A percentile compares a stretch with the other conserved stretches of the same genome.
Evolutionary conservation across 2,113 vertebrate genomes (phyloP).

Genomic region (Cinclus mexicanus): DNA sequence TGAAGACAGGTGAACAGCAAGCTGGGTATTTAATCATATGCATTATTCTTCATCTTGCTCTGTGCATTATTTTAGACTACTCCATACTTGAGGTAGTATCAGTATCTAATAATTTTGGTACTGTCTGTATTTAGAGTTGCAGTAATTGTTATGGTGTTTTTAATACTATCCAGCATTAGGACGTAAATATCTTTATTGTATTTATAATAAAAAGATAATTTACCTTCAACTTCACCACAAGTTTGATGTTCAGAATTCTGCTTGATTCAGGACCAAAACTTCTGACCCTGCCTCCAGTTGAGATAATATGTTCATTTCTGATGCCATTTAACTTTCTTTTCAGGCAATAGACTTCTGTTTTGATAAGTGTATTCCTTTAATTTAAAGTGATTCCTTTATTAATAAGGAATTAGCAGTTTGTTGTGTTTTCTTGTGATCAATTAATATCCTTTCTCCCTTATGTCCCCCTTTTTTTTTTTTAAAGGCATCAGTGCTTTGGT

Average conservation of each 20-base stretch:
- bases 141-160: background rate
- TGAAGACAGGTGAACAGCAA: background rate
- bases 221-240: background rate
- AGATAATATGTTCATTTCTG: background rate
- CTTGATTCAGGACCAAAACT: background rate
- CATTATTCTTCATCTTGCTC: background rate
- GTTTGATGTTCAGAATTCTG: background rate
- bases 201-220: background rate
- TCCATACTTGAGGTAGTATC: background rate
- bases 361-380: background rate
- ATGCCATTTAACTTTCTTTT: background rate
- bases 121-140: background rate
- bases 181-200: background rate
- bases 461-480: background rate
- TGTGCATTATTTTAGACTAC: background rate
- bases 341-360: background rate
- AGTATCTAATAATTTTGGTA: background rate
- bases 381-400: background rate
- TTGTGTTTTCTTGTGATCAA: background rate
- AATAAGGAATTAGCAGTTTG: background rate
- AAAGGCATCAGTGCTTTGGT: conserved; percentile 87
- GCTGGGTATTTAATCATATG: background rate
- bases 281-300: background rate
- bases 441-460: background rate
- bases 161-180: background rate